Percentiles rank a stretch among this genome's conserved stretches.
These are phyloP conservation scores for Indicator maculatus DNA, from an alignment of 2,113 vertebrate genomes.

Conservation along the genomic window DNA sequence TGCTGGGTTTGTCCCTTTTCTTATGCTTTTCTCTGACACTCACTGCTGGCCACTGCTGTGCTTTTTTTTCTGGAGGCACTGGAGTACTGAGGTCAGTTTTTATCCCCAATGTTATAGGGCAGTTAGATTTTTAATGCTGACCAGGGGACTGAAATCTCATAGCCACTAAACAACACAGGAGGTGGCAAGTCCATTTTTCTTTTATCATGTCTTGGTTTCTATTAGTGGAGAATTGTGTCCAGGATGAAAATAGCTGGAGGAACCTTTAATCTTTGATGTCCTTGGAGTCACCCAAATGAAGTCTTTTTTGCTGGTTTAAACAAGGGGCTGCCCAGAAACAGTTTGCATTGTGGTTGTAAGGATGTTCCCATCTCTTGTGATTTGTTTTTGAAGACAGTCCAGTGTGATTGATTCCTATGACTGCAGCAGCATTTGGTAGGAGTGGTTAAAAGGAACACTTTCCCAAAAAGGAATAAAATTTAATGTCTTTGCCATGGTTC, in stretches of 20 bases:
- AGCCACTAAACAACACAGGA: not conserved
- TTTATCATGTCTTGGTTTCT: not conserved
- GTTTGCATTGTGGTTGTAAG: not conserved
- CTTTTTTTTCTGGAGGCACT: not conserved
- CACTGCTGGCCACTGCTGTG: not conserved
- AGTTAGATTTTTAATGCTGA: not conserved
- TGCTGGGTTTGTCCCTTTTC: not conserved
- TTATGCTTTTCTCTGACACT: not conserved
- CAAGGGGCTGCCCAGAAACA: not conserved
- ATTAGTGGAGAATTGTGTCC: not conserved
- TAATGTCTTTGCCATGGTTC: constrained; percentile 11
- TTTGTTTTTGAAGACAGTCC: not conserved
- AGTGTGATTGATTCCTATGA: not conserved
- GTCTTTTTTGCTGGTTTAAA: not conserved
- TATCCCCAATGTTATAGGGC: not conserved
- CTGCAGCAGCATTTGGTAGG: not conserved
- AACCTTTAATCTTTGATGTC: not conserved
- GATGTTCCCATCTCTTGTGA: not conserved
- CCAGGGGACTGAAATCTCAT: not conserved
- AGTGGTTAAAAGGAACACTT: constrained; percentile 15
- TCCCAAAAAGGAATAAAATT: not conserved
- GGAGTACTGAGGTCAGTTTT: not conserved
- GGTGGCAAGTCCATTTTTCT: not conserved
- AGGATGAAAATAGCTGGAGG: not conserved
- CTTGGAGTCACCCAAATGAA: not conserved